Percentiles rank a stretch among this genome's conserved stretches.
Conservation (phyloP, 2,888 invertebrate species). For the Amorpha juglandis region DNA sequence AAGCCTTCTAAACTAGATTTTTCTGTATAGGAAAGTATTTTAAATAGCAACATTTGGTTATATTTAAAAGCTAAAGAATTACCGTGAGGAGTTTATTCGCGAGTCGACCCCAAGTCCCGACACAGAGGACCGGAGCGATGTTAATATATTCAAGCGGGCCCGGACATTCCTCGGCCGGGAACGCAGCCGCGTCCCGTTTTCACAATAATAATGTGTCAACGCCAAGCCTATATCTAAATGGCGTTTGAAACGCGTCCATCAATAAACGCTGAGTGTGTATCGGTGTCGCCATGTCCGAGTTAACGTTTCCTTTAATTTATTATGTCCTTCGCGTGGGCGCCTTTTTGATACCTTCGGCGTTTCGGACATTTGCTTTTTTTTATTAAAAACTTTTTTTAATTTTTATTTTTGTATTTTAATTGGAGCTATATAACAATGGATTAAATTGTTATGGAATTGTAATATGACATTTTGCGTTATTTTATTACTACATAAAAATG, state of each 20-base stretch:
- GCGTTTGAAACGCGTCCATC: constrained; percentile 82
- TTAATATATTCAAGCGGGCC: constrained; percentile 20
- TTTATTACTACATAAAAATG: too few relatives aligned
- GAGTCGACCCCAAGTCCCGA: neutral
- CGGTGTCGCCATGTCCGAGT: constrained; percentile 63
- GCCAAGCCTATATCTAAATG: constrained; percentile 80
- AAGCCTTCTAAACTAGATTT: too few relatives aligned
- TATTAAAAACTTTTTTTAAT: neutral
- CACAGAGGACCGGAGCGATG: neutral
- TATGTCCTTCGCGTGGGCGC: constrained; percentile 43
- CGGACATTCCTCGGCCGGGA: neutral
- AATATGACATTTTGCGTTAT: neutral
- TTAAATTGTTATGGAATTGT: neutral
- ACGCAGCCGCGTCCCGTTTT: constrained; percentile 18
- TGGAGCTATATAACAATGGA: neutral
- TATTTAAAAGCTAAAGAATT: neutral
- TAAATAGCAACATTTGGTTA: neutral
- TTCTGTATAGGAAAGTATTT: too few relatives aligned
- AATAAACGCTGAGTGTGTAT: constrained; percentile 78
- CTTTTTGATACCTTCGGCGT: constrained; percentile 32
- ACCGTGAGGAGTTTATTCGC: neutral
- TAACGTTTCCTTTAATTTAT: constrained; percentile 58
- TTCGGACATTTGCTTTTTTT: constrained; percentile 1
- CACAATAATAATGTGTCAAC: constrained; percentile 79
- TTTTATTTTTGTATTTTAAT: neutral